A percentile compares a stretch with the other conserved stretches of the same genome.
phyloP scores from a whole-genome alignment of 2,113 vertebrate species.

The Ptilonorhynchus violaceus region DNA sequence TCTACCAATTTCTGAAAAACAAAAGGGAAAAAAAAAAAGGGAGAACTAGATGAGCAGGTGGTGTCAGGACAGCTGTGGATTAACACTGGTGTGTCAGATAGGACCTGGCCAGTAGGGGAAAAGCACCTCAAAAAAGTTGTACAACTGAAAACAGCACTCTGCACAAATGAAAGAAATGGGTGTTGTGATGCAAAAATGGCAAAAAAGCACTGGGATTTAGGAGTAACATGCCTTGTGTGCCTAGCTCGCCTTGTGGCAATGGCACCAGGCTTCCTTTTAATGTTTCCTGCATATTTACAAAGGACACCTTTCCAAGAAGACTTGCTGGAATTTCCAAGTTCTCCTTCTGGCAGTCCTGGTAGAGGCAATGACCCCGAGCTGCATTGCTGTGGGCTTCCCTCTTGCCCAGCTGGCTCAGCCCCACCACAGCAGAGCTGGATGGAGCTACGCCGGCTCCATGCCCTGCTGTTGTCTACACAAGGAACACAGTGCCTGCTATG shows the following conservation, averaged over 20 bases:
- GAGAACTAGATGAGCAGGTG: not conserved
- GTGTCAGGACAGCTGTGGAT: not conserved
- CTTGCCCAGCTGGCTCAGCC: not conserved
- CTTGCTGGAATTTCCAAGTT: not conserved
- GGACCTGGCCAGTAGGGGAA: not conserved
- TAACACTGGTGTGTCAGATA: not conserved
- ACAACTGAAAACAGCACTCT: not conserved
- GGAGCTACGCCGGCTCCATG: accelerated
- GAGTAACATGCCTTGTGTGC: not conserved
- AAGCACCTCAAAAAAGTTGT: not conserved
- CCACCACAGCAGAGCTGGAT: not conserved
- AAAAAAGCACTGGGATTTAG: not conserved
- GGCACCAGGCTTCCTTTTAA: not conserved
- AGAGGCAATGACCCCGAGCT: not conserved
- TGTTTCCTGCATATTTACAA: not conserved
- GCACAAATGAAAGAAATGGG: not conserved
- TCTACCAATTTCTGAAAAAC: not conserved
- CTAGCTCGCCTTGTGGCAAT: accelerated
- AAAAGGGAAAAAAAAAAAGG: not conserved
- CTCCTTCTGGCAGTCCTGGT: not conserved
- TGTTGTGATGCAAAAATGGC: not conserved
- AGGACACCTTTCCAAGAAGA: not conserved
- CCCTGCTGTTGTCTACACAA: not conserved
- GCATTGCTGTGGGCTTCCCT: not conserved
- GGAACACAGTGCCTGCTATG: not conserved